Conservation (phyloP, 2,888 invertebrate species). For the Nomada flava region DNA sequence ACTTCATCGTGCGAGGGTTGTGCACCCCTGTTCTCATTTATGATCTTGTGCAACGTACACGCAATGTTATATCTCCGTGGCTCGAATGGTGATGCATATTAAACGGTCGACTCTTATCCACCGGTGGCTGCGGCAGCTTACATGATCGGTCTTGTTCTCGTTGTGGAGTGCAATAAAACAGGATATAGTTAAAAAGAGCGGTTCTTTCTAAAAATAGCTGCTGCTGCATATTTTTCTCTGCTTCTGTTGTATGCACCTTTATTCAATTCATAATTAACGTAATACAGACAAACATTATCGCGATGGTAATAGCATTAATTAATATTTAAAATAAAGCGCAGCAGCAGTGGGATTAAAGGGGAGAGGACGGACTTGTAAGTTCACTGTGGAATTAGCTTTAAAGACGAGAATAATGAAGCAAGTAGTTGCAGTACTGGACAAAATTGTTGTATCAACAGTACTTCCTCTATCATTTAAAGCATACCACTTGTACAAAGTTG, state of each 20-base stretch:
- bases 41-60: constrained; percentile 80
- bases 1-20: constrained; percentile 73
- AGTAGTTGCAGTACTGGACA: too few species aligned
- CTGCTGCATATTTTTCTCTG: too few species aligned
- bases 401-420: too few species aligned
- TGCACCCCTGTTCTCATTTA: constrained; percentile 78
- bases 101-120: constrained; percentile 74
- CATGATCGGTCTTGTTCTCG: constrained; percentile 61
- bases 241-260: too few species aligned
- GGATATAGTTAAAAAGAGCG: neutral
- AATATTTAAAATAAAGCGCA: neutral
- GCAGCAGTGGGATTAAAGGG: constrained; percentile 11
- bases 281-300: too few species aligned
- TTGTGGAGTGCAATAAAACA: too few species aligned
- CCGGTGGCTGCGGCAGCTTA: constrained; percentile 27
- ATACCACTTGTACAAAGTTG: neutral
- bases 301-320: too few species aligned
- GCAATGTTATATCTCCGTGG: constrained; percentile 77
- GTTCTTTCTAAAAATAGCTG: neutral
- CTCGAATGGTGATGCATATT: constrained; percentile 73
- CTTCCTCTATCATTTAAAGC: neutral
- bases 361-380: neutral
- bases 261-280: too few species aligned
- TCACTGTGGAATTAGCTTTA: too few species aligned
- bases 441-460: too few species aligned